Percentiles rank a stretch among this genome's conserved stretches.
Evolutionary conservation across 2,113 vertebrate species (phyloP).

Genomic region (Gnathonemus echidnorhynchus): DNA sequence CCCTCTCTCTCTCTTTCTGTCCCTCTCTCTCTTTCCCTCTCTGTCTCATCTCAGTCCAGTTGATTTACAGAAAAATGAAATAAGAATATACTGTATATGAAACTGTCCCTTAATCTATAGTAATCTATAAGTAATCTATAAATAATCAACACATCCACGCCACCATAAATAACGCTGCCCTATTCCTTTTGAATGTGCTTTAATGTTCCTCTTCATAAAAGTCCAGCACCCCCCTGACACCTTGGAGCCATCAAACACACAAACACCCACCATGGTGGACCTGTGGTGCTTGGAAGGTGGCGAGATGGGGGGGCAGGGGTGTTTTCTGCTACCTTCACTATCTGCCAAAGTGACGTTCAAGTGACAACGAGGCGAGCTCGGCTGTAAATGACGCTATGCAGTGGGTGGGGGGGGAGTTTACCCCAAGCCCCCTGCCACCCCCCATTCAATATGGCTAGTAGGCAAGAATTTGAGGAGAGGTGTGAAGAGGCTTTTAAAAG

Average conservation of each 20-base stretch:
- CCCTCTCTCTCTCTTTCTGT: not conserved
- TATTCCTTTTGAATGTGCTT: not conserved
- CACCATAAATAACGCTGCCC: not conserved
- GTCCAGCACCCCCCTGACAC: not conserved
- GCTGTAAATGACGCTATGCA: not conserved
- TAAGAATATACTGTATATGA: not conserved
- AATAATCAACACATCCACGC: not conserved
- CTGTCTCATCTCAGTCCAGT: not conserved
- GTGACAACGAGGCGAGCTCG: no score
- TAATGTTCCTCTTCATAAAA: not conserved
- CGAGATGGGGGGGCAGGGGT: not conserved
- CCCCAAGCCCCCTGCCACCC: not conserved
- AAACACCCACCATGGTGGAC: not conserved
- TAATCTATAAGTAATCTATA: not conserved
- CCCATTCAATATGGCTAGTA: not conserved
- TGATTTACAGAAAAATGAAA: not conserved
- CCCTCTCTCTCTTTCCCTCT: not conserved
- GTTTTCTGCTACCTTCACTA: not conserved
- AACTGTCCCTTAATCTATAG: not conserved
- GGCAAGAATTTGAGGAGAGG: not conserved
- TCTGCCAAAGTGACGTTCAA: not conserved
- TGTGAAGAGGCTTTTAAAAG: slow-evolving; percentile 16
- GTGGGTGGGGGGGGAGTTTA: not conserved
- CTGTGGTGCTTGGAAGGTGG: not conserved
- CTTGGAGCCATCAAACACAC: not conserved